These are phyloP conservation scores for Augiades crinisus DNA, from an alignment of 2,888 invertebrate species.

Conservation along the genomic window DNA sequence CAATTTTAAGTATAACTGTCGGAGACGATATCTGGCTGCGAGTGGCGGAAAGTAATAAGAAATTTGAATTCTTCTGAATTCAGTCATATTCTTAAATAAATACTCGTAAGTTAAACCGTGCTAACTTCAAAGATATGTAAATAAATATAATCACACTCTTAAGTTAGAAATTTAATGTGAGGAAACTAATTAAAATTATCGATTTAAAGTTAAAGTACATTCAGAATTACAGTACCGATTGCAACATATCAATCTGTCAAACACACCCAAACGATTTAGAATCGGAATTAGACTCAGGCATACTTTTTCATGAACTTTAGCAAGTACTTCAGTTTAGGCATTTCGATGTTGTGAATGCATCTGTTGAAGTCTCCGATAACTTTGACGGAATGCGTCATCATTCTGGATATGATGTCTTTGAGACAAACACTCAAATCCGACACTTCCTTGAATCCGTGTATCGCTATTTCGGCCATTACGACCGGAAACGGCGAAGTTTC, in stretches of 20 bases:
- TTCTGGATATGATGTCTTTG: conserved; percentile 72
- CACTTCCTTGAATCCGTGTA: conserved; percentile 75
- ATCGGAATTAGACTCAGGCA: conserved; percentile 42
- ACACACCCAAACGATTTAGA: no score
- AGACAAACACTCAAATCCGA: conserved; percentile 73
- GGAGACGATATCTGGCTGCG: no score
- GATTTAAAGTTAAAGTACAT: neutral
- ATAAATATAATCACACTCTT: no score
- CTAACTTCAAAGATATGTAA: no score
- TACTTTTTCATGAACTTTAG: conserved; percentile 78
- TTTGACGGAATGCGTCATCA: conserved; percentile 77
- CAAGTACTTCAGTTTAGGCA: conserved; percentile 74
- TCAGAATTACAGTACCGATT: neutral
- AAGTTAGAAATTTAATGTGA: no score
- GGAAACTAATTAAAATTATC: neutral
- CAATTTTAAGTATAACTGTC: no score
- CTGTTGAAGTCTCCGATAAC: conserved; percentile 75
- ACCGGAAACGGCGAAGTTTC: conserved; percentile 76
- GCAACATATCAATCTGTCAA: neutral
- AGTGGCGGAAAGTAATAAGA: no score
- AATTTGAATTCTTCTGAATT: no score
- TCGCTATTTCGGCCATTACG: conserved; percentile 74
- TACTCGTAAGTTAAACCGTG: no score
- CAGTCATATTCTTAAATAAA: no score
- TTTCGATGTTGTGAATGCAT: conserved; percentile 75